Evolutionary conservation across 2,888 invertebrate genomes (phyloP).

Genomic region (Thereva unica): DNA sequence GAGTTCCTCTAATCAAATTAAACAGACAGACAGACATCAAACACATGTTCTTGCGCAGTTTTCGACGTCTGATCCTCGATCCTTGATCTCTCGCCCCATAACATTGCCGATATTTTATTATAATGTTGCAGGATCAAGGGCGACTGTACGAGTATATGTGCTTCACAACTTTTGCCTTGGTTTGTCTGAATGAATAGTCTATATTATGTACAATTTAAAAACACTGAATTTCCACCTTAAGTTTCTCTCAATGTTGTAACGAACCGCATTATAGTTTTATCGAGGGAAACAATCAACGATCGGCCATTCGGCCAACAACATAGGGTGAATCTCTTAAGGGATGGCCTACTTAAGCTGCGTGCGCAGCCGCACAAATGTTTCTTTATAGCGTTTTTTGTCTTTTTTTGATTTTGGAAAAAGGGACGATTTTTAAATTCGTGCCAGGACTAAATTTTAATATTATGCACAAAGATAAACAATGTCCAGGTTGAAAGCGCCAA

Average conservation of each 20-base stretch:
- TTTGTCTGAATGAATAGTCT: too few relatives aligned
- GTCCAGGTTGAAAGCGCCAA: too few relatives aligned
- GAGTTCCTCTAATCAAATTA: background rate
- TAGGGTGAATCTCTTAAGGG: slow-evolving; percentile 1
- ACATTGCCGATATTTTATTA: slow-evolving; percentile 6
- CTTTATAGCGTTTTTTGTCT: background rate
- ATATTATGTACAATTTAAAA: too few relatives aligned
- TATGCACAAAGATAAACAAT: too few relatives aligned
- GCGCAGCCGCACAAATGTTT: too few relatives aligned
- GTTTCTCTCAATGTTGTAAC: background rate
- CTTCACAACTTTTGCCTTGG: too few relatives aligned
- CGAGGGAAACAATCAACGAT: slow-evolving; percentile 12
- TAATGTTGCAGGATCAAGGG: background rate
- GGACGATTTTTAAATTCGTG: too few relatives aligned
- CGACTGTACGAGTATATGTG: too few relatives aligned
- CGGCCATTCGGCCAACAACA: background rate
- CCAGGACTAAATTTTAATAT: too few relatives aligned
- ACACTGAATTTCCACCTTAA: too few relatives aligned
- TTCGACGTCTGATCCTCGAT: background rate
- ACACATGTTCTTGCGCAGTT: slow-evolving; percentile 18
- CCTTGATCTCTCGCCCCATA: background rate
- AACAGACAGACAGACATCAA: slow-evolving; percentile 15
- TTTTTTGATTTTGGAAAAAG: too few relatives aligned
- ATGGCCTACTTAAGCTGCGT: slow-evolving; percentile 13
- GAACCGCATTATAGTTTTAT: slow-evolving; percentile 25